A percentile compares a stretch with the other conserved stretches of the same genome.
Evolutionary conservation across 2,888 invertebrate genomes (phyloP).

Genomic region (Caenorhabditis afra): DNA sequence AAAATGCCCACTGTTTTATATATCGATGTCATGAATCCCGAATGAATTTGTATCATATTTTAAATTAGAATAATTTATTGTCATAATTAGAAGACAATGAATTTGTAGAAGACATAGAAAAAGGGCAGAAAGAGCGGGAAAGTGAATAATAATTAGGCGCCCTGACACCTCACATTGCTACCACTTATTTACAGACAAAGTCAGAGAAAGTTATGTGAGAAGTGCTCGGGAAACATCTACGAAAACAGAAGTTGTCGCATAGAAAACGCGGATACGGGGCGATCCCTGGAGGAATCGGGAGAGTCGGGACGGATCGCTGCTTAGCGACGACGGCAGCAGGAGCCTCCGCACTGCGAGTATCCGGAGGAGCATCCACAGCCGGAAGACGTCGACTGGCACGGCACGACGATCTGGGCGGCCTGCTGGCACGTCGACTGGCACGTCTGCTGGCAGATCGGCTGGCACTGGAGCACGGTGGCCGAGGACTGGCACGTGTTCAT

Average conservation of each 20-base stretch:
- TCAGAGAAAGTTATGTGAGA: constrained; percentile 56
- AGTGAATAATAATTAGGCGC: constrained; percentile 31
- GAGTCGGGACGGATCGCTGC: constrained; percentile 17
- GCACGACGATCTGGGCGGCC: constrained; percentile 69
- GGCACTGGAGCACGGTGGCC: constrained; percentile 67
- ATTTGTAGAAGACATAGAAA: constrained; percentile 12
- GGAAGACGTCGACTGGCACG: constrained; percentile 58
- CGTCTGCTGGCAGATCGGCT: constrained; percentile 70
- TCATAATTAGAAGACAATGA: constrained; percentile 51
- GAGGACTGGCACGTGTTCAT: constrained; percentile 69
- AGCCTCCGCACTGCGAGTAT: constrained; percentile 71
- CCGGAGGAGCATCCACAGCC: constrained; percentile 70
- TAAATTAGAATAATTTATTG: constrained; percentile 62
- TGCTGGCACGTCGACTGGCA: constrained; percentile 73
- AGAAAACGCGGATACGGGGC: constrained; percentile 50
- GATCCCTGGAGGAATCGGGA: constrained; percentile 22
- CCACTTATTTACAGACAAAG: constrained; percentile 61
- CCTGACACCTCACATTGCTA: constrained; percentile 54
- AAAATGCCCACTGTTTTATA: background rate
- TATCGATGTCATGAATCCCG: background rate
- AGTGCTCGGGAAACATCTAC: constrained; percentile 17
- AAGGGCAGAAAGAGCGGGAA: constrained; percentile 1
- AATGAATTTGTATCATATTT: constrained; percentile 7
- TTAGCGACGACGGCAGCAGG: constrained; percentile 72
- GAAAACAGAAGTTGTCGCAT: constrained; percentile 60